Base-by-base conservation (phyloP, 2,113 vertebrate genomes). In the Solea solea region DNA sequence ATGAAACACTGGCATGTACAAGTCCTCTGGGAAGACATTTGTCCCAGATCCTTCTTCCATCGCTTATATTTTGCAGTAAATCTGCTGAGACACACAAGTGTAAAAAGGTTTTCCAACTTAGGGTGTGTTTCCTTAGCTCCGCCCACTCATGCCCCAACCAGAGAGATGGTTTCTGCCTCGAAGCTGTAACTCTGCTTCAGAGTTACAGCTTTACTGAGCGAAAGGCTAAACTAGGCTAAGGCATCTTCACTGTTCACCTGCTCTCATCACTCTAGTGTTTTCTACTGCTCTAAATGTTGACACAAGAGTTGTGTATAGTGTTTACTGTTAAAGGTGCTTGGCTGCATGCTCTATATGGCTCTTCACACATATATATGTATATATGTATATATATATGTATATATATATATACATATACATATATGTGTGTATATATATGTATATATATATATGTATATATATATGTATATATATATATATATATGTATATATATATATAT, bases 201-300 rank as follows among this genome's bases (percentile, higher is more conserved):
- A 62, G 48, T 53, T 25, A 44, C 55, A 58, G 59, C 5, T 7
- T 64, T 16, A 11, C 16, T 34, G 46, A 56, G 56, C 14, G 51
- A 74, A 21, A 76, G 73, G 74, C 75, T 76, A 62, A 69, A 34
- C 69, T n/a, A 54, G 28, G 63, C 79, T 82, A 89, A 89, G 88
- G 87, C 86, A 78, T 84, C n/a, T 21, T 69, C 14, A 28, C 53
- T 44, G 57, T 46, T 61, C 45, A 5, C 27, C 51, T 74, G 55
- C 58, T 64, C 45, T 56, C 28, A 3, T 76, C 45, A 54, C 13
- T 46, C 59, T 50, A 58, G 45, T 65, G 70, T 49, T 72, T 44
- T 14, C 25, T 42, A 1, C 45, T 27, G 42, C 8, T 59, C 10
- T 61, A 2, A 16, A 16, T 0, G 7, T 60, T 21, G 14, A 51